Conservation (phyloP, 2,797 vertebrate genomes). For the Hydrophis major region DNA sequence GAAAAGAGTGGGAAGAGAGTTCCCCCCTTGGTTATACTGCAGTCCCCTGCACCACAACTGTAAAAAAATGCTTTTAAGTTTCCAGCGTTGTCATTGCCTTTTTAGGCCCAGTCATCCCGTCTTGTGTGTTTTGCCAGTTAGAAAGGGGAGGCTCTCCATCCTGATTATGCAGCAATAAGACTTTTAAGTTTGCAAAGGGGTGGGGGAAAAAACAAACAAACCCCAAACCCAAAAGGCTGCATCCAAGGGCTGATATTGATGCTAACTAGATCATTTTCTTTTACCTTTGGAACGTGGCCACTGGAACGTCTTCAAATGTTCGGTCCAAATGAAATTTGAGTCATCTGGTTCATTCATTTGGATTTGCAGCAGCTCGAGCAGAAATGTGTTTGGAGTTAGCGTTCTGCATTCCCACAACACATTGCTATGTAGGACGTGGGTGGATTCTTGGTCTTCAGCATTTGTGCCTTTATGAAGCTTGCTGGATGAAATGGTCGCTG, state of each 20-base stretch:
- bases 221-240: background rate
- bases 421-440: background rate
- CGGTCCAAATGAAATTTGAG: background rate
- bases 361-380: background rate
- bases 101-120: background rate
- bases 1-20: fast-evolving
- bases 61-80: background rate
- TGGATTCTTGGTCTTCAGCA: background rate
- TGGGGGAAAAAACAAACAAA: fast-evolving
- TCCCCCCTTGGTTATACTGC: background rate
- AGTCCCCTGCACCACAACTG: background rate
- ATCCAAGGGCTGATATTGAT: background rate
- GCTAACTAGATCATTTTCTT: background rate
- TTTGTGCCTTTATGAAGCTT: background rate
- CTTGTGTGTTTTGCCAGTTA: background rate
- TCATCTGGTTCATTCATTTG: background rate
- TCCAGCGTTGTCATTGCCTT: background rate
- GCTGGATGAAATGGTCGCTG: background rate
- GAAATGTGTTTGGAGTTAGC: background rate
- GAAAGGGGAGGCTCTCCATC: background rate
- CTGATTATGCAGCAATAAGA: background rate
- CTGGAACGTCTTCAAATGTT: background rate
- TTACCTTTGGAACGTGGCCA: background rate
- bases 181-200: background rate
- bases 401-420: background rate